These are phyloP conservation scores for Pleuronectes platessa DNA, from an alignment of 2,113 vertebrate species.

Conservation along the genomic window DNA sequence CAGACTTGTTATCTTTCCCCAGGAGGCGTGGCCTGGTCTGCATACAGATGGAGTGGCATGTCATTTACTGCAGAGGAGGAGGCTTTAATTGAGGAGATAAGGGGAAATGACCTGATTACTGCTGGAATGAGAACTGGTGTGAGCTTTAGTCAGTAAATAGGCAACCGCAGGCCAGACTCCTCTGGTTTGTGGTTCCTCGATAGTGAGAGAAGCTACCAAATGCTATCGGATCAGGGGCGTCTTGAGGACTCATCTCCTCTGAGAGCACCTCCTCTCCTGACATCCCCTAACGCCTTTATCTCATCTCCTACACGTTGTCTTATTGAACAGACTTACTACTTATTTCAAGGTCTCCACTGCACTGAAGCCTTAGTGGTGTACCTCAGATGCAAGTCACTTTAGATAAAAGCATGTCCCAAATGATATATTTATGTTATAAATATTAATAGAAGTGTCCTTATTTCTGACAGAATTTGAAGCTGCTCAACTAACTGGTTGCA, in stretches of 20 bases:
- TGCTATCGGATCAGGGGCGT: not conserved
- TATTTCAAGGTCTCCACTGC: not conserved
- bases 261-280: not conserved
- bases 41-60: conserved; percentile 45
- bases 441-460: conserved; percentile 7
- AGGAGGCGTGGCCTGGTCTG: conserved; percentile 39
- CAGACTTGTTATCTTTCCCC: conserved; percentile 45
- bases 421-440: not conserved
- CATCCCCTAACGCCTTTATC: too few relatives aligned
- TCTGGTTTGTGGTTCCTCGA: not conserved
- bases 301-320: not conserved
- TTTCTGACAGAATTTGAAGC: conserved; percentile 17
- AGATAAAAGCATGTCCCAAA: not conserved
- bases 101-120: conserved; percentile 37
- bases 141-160: conserved; percentile 13
- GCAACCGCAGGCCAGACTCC: not conserved
- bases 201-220: not conserved
- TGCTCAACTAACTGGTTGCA: conserved; percentile 2
- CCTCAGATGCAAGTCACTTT: not conserved
- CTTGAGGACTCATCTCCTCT: not conserved
- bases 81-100: conserved; percentile 70
- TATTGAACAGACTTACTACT: not conserved
- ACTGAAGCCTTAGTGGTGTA: not conserved
- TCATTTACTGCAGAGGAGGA: conserved; percentile 49
- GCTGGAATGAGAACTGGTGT: conserved; percentile 27